Percentiles rank a stretch among this genome's conserved stretches.
Conservation (phyloP, 2,113 vertebrate genomes). For the Scopus umbretta region DNA sequence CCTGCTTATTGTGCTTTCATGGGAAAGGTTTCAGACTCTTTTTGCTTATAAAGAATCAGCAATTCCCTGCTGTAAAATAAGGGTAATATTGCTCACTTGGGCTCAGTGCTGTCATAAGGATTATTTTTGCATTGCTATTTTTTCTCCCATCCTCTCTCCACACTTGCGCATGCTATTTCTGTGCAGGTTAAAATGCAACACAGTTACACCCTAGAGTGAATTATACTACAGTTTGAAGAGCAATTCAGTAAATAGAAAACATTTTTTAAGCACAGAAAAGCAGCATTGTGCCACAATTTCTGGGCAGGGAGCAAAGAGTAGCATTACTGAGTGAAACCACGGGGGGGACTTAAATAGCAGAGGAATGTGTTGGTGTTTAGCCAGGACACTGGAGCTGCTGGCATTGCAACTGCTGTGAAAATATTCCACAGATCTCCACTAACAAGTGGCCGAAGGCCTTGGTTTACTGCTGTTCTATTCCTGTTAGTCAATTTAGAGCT, state of each 20-base stretch:
- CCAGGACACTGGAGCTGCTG: constrained; percentile 60
- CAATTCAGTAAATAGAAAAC: constrained; percentile 37
- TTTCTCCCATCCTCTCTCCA: constrained; percentile 13
- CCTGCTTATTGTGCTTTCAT: background rate
- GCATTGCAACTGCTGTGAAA: background rate
- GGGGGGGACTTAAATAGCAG: constrained; percentile 45
- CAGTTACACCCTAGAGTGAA: constrained; percentile 23
- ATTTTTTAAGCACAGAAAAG: constrained; percentile 17
- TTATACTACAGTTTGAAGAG: constrained; percentile 23
- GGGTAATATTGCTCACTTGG: constrained; percentile 32
- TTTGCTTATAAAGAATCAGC: background rate
- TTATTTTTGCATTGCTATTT: constrained; percentile 45
- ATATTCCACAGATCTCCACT: constrained; percentile 20
- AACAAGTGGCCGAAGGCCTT: constrained; percentile 17
- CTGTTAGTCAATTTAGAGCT: background rate
- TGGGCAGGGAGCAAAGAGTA: constrained; percentile 12
- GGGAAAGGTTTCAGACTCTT: background rate
- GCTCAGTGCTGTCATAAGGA: constrained; percentile 13
- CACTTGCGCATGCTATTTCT: constrained; percentile 25
- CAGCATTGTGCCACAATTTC: background rate
- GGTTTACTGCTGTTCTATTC: constrained; percentile 28
- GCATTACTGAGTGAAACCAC: constrained; percentile 39
- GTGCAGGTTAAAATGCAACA: constrained; percentile 41
- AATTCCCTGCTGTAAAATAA: background rate
- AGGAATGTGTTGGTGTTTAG: constrained; percentile 37